A percentile compares a stretch with the other conserved stretches of the same genome.
Evolutionary conservation across 2,797 vertebrate genomes (phyloP).

Genomic region (Antennarius maculatus): DNA sequence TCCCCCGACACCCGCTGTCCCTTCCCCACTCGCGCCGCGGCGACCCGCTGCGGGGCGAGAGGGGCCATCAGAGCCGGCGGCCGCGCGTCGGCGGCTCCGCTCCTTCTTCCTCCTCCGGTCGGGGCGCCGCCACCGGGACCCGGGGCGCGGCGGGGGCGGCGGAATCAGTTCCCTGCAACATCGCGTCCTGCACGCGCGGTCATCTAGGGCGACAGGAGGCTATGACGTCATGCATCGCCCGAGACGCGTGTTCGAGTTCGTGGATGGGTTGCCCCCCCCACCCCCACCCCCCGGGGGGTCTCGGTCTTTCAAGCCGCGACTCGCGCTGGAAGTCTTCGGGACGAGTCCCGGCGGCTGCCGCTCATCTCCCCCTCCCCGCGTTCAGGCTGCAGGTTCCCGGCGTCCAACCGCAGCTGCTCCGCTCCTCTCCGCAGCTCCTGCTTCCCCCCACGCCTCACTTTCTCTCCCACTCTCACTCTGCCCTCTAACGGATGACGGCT

Average conservation of each 20-base stretch:
- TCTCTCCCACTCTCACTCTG: conserved; percentile 47
- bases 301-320: conserved; percentile 1
- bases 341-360: conserved; percentile 21
- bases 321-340: background rate
- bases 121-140: conserved; percentile 56
- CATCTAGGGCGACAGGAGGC: conserved; percentile 68
- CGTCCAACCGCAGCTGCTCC: conserved; percentile 45
- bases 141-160: conserved; percentile 44
- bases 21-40: conserved; percentile 53
- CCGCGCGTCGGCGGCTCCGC: conserved; percentile 69
- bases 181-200: conserved; percentile 69
- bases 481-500: conserved; percentile 57
- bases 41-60: conserved; percentile 61
- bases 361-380: conserved; percentile 14
- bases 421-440: conserved; percentile 60
- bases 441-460: conserved; percentile 46
- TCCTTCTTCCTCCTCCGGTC: conserved; percentile 27
- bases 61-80: conserved; percentile 77
- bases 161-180: conserved; percentile 65
- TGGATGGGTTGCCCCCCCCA: background rate
- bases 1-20: conserved; percentile 79
- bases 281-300: background rate
- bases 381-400: conserved; percentile 47
- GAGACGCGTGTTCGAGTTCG: conserved; percentile 40
- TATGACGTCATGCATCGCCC: conserved; percentile 77